These are phyloP conservation scores for Leucopsar rothschildi DNA, from an alignment of 2,113 vertebrate genomes.

Conservation along the genomic window DNA sequence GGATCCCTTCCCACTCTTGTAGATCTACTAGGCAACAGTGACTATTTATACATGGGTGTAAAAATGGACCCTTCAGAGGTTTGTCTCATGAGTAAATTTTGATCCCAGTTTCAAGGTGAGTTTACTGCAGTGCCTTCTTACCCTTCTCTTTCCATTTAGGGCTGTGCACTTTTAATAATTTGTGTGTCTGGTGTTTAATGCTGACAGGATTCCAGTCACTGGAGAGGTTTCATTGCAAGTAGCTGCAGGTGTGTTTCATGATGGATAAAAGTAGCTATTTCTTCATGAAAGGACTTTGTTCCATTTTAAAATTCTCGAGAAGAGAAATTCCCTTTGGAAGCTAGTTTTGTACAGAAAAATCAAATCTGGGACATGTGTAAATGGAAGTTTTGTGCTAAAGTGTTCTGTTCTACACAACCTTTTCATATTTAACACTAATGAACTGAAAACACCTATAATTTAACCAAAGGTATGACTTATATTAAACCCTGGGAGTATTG, in stretches of 20 bases:
- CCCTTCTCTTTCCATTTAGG: conserved; percentile 66
- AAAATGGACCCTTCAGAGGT: conserved; percentile 41
- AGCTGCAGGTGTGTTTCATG: conserved; percentile 81
- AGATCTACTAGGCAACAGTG: neutral
- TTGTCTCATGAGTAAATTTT: conserved; percentile 73
- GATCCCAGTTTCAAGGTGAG: conserved; percentile 73
- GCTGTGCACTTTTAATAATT: conserved; percentile 75
- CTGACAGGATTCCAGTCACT: conserved; percentile 84
- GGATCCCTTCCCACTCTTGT: neutral
- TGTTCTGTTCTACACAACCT: neutral
- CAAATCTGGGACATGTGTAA: neutral
- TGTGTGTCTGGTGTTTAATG: conserved; percentile 83
- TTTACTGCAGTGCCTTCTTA: conserved; percentile 70
- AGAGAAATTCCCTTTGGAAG: neutral
- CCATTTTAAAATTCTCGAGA: neutral
- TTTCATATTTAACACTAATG: neutral
- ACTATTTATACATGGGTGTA: conserved; percentile 29
- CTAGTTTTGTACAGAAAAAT: neutral
- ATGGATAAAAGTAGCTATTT: conserved; percentile 68
- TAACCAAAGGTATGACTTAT: neutral
- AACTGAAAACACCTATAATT: neutral
- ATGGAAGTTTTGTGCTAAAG: neutral
- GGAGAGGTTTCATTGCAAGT: conserved; percentile 82
- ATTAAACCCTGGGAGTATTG: neutral
- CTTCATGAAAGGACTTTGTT: conserved; percentile 32